Evolutionary conservation across 2,888 invertebrate species (phyloP).

Genomic region (Phengaris arion): DNA sequence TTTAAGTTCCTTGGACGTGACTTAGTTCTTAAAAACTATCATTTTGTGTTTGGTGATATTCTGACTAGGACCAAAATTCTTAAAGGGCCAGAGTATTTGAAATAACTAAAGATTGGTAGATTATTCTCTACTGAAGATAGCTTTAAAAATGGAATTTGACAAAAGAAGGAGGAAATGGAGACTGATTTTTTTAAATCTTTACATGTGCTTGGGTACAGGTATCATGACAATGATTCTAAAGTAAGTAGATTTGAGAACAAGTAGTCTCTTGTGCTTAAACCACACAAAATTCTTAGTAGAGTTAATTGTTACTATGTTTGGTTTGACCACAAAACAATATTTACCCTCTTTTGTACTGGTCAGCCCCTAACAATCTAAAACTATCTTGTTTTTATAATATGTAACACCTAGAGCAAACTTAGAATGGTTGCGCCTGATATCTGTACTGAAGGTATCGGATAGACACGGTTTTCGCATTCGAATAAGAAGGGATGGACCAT

Average conservation of each 20-base stretch:
- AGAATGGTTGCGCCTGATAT: slow-evolving; percentile 48
- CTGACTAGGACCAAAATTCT: slow-evolving; percentile 63
- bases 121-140: slow-evolving; percentile 65
- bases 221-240: slow-evolving; percentile 60
- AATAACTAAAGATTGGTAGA: slow-evolving; percentile 52
- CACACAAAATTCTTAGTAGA: background rate
- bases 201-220: slow-evolving; percentile 73
- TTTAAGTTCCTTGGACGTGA: slow-evolving; percentile 14
- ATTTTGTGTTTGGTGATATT: slow-evolving; percentile 41
- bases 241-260: slow-evolving; percentile 22
- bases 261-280: background rate
- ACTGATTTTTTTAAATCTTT: slow-evolving; percentile 72
- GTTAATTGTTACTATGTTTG: background rate
- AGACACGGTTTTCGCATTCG: slow-evolving; percentile 54
- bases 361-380: background rate
- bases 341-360: no score
- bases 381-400: background rate
- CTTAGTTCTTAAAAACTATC: slow-evolving; percentile 26
- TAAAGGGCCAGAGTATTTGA: slow-evolving; percentile 53
- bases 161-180: slow-evolving; percentile 62
- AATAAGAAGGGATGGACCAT: slow-evolving; percentile 53
- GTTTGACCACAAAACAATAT: no score
- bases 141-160: slow-evolving; percentile 72
- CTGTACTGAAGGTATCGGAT: slow-evolving; percentile 61
- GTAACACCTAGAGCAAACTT: background rate